phyloP scores from a whole-genome alignment of 1,140 invertebrate species.

The Heliconius congener region DNA sequence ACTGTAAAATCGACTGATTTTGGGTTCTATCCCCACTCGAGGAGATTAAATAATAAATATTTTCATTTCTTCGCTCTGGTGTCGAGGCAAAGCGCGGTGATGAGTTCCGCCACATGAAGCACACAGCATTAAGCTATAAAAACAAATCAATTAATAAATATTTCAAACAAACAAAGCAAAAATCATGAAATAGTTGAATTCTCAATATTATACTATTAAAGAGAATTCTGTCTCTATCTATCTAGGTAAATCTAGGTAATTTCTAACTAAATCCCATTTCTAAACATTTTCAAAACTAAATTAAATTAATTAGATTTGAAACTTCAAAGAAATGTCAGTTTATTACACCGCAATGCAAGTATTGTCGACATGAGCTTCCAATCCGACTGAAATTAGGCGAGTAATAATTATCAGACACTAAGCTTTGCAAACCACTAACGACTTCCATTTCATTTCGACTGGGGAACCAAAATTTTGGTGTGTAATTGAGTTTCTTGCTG shows the following conservation, averaged over 20 bases:
- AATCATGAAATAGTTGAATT: too few species aligned
- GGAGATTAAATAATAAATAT: too few species aligned
- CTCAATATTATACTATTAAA: background rate
- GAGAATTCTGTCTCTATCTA: background rate
- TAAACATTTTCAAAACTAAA: conserved; percentile 29
- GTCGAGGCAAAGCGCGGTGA: too few species aligned
- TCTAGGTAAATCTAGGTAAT: background rate
- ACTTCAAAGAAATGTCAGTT: conserved; percentile 37
- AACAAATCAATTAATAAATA: too few species aligned
- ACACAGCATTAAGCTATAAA: too few species aligned
- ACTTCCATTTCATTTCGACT: conserved; percentile 44
- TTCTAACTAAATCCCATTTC: background rate
- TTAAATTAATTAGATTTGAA: conserved; percentile 33
- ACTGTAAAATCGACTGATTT: too few species aligned
- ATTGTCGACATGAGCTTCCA: conserved; percentile 40
- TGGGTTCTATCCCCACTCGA: too few species aligned
- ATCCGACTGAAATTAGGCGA: conserved; percentile 39
- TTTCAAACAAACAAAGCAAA: too few species aligned
- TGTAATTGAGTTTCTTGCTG: conserved; percentile 26
- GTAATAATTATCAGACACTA: conserved; percentile 44
- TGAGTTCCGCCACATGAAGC: too few species aligned
- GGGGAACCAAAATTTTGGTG: conserved; percentile 27
- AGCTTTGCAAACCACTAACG: conserved; percentile 44
- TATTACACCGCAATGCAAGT: conserved; percentile 33
- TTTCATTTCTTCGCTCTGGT: too few species aligned